A percentile compares a stretch with the other conserved stretches of the same genome.
Conservation (phyloP, 2,113 vertebrate species). For the Oncorhynchus clarkii region DNA sequence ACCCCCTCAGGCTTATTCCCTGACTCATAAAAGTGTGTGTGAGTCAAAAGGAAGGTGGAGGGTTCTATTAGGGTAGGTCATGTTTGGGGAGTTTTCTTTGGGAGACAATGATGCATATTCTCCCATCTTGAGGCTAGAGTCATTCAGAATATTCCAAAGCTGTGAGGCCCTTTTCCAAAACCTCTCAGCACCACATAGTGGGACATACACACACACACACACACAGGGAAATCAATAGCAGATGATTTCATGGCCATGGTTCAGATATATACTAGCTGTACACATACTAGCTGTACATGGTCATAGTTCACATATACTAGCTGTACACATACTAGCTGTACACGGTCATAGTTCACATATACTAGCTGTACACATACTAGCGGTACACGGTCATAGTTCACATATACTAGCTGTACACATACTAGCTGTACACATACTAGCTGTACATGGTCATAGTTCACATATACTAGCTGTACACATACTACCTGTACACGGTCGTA, state of each 20-base stretch:
- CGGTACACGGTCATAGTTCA: too few species aligned
- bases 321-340: too few species aligned
- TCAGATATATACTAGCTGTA: neutral
- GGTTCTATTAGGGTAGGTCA: conserved; percentile 19
- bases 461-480: too few species aligned
- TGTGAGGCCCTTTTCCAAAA: conserved; percentile 49
- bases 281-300: conserved; percentile 7
- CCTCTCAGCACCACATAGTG: conserved; percentile 6
- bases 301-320: too few species aligned
- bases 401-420: too few species aligned
- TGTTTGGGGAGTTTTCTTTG: too few species aligned
- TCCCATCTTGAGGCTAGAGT: conserved; percentile 31
- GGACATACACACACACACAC: neutral
- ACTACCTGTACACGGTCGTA: too few species aligned
- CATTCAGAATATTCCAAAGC: conserved; percentile 63
- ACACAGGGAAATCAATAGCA: conserved; percentile 59
- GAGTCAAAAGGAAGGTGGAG: conserved; percentile 35
- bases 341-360: too few species aligned
- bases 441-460: too few species aligned
- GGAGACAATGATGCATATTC: conserved; percentile 53
- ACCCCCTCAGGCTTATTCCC: neutral
- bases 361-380: too few species aligned
- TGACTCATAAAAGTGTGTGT: neutral
- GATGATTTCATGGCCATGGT: conserved; percentile 52
- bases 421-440: too few species aligned